These are phyloP conservation scores for Caprella mutica DNA, from an alignment of 2,888 invertebrate genomes.

Conservation along the genomic window DNA sequence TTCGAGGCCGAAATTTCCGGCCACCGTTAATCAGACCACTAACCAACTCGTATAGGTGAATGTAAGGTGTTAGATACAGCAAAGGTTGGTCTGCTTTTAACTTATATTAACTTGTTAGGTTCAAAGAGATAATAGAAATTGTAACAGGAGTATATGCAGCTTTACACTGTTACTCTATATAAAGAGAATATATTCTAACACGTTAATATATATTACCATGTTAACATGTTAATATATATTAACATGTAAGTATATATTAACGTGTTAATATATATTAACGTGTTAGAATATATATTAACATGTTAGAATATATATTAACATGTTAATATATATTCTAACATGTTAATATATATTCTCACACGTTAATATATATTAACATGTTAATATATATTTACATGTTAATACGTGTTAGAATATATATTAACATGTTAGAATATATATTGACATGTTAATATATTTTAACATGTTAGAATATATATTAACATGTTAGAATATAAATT, in stretches of 20 bases:
- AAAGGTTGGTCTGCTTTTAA: no score
- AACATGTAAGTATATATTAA: not conserved
- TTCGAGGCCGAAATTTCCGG: no score
- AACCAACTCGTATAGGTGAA: no score
- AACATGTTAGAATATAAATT: not conserved
- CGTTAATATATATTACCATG: not conserved
- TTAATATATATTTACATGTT: constrained; percentile 1
- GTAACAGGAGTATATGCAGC: no score
- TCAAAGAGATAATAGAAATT: no score
- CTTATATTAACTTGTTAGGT: no score
- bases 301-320: no score
- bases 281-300: not conserved
- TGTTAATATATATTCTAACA: no score
- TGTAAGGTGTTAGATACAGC: no score
- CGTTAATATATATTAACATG: not conserved
- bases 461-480: not conserved
- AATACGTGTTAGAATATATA: not conserved
- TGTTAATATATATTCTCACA: not conserved
- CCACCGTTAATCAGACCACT: no score
- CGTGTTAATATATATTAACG: not conserved
- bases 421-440: not conserved
- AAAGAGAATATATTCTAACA: no score
- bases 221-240: not conserved
- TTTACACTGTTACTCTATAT: no score
- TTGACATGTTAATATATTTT: not conserved